These are phyloP conservation scores for Augiades crinisus DNA, from an alignment of 2,888 invertebrate species.

Conservation along the genomic window DNA sequence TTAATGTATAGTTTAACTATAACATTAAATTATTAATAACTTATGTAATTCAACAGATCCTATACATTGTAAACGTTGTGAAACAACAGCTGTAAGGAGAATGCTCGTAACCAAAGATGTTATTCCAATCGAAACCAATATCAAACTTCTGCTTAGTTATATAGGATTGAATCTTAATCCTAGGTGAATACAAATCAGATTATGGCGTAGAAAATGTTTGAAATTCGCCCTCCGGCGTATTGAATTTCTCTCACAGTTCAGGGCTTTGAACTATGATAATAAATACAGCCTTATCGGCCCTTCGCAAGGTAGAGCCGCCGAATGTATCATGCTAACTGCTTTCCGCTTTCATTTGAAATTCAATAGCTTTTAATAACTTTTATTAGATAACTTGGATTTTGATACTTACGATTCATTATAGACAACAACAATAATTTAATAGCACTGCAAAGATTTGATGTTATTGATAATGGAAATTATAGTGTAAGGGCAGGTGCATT, in stretches of 20 bases:
- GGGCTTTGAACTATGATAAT: slow-evolving; percentile 23
- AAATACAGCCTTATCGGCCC: slow-evolving; percentile 22
- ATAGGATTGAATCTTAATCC: slow-evolving; percentile 22
- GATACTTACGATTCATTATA: not conserved
- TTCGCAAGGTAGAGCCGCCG: slow-evolving; percentile 8
- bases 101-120: slow-evolving; percentile 18
- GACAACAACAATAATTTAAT: no score
- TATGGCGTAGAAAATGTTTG: slow-evolving; percentile 21
- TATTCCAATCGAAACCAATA: slow-evolving; percentile 12
- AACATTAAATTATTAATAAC: no score
- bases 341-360: slow-evolving; percentile 14
- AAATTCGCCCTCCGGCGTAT: slow-evolving; percentile 20
- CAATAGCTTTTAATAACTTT: slow-evolving; percentile 15
- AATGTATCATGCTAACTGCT: slow-evolving; percentile 18
- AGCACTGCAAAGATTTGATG: no score
- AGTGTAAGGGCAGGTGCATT: no score
- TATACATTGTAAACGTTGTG: slow-evolving; percentile 8
- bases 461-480: no score
- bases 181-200: slow-evolving; percentile 19
- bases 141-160: slow-evolving; percentile 15
- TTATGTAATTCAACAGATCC: no score
- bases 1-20: no score
- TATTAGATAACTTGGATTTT: not conserved
- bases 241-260: slow-evolving; percentile 18
- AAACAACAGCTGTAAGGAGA: slow-evolving; percentile 9